Evolutionary conservation across 2,113 vertebrate species (phyloP).

Genomic region (Crotalus horridus): DNA sequence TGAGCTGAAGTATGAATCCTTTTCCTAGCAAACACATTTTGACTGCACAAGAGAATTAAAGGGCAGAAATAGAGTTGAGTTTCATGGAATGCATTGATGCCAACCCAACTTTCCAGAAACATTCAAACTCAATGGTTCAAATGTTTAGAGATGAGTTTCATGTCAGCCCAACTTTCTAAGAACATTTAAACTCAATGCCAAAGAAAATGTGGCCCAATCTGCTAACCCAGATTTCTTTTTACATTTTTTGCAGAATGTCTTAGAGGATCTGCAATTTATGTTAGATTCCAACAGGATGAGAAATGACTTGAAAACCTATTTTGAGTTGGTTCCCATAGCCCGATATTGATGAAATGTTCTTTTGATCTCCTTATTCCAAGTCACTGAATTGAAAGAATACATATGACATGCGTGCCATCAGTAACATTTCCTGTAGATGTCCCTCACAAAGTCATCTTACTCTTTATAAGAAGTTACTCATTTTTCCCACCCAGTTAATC

Average conservation of each 20-base stretch:
- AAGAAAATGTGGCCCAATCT: background rate
- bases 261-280: background rate
- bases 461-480: too few species aligned
- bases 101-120: background rate
- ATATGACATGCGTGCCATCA: too few species aligned
- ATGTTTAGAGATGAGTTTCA: background rate
- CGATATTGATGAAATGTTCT: too few species aligned
- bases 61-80: background rate
- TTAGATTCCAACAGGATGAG: too few species aligned
- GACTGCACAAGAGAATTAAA: background rate
- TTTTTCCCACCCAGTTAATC: too few species aligned
- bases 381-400: too few species aligned
- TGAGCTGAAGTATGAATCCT: background rate
- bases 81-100: background rate
- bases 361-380: too few species aligned
- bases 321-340: too few species aligned
- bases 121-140: background rate
- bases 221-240: background rate
- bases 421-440: too few species aligned
- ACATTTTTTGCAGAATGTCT: background rate
- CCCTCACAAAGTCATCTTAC: too few species aligned
- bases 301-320: too few species aligned
- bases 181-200: background rate
- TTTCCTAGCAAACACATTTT: background rate
- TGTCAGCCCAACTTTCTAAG: background rate